A percentile compares a stretch with the other conserved stretches of the same genome.
These are phyloP conservation scores for Crossocerus cetratus DNA, from an alignment of 2,888 invertebrate species.

Conservation along the genomic window DNA sequence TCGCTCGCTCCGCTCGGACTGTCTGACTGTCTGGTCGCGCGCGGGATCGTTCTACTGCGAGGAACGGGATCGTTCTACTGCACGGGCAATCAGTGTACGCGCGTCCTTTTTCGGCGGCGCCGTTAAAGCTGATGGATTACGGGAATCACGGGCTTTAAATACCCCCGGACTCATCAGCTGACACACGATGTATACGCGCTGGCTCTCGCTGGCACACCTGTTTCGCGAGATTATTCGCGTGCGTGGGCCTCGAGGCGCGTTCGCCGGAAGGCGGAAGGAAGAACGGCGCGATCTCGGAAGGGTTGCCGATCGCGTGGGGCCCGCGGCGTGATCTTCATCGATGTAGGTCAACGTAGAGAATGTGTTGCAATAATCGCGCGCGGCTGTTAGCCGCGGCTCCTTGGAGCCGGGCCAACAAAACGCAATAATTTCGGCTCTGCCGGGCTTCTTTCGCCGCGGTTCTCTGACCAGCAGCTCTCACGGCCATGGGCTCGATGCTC, in stretches of 20 bases:
- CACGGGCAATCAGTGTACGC: neutral
- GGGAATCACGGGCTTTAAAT: slow-evolving; percentile 9
- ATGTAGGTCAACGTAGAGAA: slow-evolving; percentile 55
- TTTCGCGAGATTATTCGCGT: neutral
- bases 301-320: slow-evolving; percentile 14
- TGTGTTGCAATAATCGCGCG: slow-evolving; percentile 63
- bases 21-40: no score
- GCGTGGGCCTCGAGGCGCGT: neutral
- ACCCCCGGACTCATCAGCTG: neutral
- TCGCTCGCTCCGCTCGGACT: neutral
- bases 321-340: slow-evolving; percentile 23
- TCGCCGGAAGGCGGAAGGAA: neutral
- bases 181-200: neutral
- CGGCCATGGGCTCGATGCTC: slow-evolving; percentile 38
- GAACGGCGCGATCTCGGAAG: neutral
- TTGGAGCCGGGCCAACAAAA: slow-evolving; percentile 65
- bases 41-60: neutral
- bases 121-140: slow-evolving; percentile 18
- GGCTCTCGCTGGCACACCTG: neutral
- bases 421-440: slow-evolving; percentile 67
- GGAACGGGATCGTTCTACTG: no score
- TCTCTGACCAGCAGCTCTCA: slow-evolving; percentile 56
- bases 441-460: slow-evolving; percentile 53
- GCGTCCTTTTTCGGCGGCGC: neutral
- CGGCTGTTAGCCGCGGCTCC: slow-evolving; percentile 49